These are phyloP conservation scores for Microplitis manilae DNA, from an alignment of 2,888 invertebrate genomes.

Conservation along the genomic window DNA sequence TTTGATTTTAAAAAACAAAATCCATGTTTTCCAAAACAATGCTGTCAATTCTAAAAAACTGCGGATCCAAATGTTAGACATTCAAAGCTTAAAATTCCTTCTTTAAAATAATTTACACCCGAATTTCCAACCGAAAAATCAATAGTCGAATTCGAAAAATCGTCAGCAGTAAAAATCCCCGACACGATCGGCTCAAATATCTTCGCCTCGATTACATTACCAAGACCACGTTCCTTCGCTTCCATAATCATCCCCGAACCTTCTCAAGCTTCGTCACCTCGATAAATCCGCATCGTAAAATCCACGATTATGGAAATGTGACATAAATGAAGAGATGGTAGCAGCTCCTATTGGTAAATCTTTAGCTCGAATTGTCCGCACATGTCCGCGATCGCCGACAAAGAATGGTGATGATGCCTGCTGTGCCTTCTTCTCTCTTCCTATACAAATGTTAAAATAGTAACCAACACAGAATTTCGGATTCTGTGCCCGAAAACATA, in stretches of 20 bases:
- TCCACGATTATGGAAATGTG: not conserved
- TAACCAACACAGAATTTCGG: constrained; percentile 5
- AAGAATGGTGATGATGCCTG: constrained; percentile 61
- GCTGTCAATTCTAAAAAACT: too few species aligned
- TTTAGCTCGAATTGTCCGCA: constrained; percentile 69
- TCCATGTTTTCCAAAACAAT: too few species aligned
- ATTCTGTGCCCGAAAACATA: too few species aligned
- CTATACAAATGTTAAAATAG: constrained; percentile 37
- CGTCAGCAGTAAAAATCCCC: too few species aligned
- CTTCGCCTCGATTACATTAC: too few species aligned
- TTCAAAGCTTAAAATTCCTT: too few species aligned
- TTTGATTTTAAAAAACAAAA: too few species aligned
- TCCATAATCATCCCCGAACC: not conserved
- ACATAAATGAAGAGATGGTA: not conserved
- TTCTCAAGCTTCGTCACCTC: not conserved
- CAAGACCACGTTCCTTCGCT: not conserved
- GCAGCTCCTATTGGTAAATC: constrained; percentile 58
- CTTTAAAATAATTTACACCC: too few species aligned
- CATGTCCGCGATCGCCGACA: constrained; percentile 68
- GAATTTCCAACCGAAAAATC: too few species aligned
- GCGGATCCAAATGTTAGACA: too few species aligned
- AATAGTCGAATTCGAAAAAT: too few species aligned
- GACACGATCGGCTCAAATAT: too few species aligned
- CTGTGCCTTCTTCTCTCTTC: constrained; percentile 51
- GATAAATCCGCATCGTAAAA: not conserved